These are phyloP conservation scores for Gadus macrocephalus DNA, from an alignment of 2,113 vertebrate genomes.

Conservation along the genomic window DNA sequence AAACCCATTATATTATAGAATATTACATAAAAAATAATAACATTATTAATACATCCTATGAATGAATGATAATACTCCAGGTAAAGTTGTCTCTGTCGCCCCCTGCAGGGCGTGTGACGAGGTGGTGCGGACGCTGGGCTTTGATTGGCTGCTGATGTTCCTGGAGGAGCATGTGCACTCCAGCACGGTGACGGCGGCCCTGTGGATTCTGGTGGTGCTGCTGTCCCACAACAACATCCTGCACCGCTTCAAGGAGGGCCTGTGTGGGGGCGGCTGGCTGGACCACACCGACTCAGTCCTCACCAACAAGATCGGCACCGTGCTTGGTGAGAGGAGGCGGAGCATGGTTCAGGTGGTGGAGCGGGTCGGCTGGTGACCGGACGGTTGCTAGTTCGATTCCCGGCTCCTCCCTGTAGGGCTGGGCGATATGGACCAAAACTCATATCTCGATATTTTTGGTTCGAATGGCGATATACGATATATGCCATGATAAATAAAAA, in stretches of 20 bases:
- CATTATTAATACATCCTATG: no score
- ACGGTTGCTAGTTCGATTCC: no score
- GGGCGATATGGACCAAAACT: no score
- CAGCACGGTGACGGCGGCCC: slow-evolving; percentile 87
- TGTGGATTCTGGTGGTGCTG: slow-evolving; percentile 90
- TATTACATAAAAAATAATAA: not conserved
- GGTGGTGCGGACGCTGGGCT: slow-evolving; percentile 86
- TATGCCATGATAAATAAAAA: no score
- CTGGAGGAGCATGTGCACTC: slow-evolving; percentile 97
- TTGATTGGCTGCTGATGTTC: slow-evolving; percentile 97
- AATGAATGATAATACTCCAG: no score
- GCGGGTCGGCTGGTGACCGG: not conserved
- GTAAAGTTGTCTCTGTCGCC: not conserved
- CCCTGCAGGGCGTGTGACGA: slow-evolving; percentile 91
- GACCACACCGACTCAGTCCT: slow-evolving; percentile 96
- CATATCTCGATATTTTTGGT: no score
- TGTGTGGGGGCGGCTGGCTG: slow-evolving; percentile 93
- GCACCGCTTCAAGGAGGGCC: slow-evolving; percentile 91
- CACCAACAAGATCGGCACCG: slow-evolving; percentile 96
- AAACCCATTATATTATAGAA: not conserved
- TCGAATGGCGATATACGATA: no score
- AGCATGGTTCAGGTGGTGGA: not conserved
- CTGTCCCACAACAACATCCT: slow-evolving; percentile 89
- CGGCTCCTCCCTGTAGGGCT: no score
- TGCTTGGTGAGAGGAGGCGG: slow-evolving; percentile 79